These are phyloP conservation scores for Epistrophe grossulariae DNA, from an alignment of 2,888 invertebrate species.

Conservation along the genomic window DNA sequence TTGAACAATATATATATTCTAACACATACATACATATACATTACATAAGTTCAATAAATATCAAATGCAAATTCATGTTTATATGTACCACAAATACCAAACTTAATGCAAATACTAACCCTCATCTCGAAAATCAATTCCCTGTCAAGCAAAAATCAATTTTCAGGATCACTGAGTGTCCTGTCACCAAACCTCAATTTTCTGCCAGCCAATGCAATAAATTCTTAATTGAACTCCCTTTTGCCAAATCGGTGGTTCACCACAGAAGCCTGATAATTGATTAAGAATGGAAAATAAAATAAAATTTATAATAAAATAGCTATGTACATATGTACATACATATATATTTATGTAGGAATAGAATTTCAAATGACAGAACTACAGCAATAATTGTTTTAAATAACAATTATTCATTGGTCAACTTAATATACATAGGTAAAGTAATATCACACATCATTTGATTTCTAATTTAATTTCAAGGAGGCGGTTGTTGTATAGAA, in stretches of 20 bases:
- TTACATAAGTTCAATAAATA: neutral
- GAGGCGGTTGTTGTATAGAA: neutral
- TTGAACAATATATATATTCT: no score
- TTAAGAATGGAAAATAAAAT: conserved; percentile 2
- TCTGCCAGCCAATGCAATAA: neutral
- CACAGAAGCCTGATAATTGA: conserved; percentile 8
- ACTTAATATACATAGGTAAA: neutral
- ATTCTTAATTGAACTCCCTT: conserved; percentile 14
- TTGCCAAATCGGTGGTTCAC: conserved; percentile 8
- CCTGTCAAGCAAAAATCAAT: conserved; percentile 13
- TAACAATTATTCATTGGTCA: neutral
- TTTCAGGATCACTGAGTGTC: neutral
- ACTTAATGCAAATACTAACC: neutral
- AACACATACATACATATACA: no score
- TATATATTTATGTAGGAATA: neutral
- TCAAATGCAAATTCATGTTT: neutral
- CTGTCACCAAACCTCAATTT: conserved; percentile 17
- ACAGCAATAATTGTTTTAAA: neutral
- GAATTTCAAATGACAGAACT: neutral
- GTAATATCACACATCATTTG: conserved; percentile 9
- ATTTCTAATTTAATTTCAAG: neutral
- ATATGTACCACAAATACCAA: conserved; percentile 8
- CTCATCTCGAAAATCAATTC: neutral
- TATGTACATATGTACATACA: no score
- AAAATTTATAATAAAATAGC: neutral